Percentiles rank a stretch among this genome's conserved stretches.
Conservation (phyloP, 2,888 invertebrate genomes). For the Hetaerina titia region DNA sequence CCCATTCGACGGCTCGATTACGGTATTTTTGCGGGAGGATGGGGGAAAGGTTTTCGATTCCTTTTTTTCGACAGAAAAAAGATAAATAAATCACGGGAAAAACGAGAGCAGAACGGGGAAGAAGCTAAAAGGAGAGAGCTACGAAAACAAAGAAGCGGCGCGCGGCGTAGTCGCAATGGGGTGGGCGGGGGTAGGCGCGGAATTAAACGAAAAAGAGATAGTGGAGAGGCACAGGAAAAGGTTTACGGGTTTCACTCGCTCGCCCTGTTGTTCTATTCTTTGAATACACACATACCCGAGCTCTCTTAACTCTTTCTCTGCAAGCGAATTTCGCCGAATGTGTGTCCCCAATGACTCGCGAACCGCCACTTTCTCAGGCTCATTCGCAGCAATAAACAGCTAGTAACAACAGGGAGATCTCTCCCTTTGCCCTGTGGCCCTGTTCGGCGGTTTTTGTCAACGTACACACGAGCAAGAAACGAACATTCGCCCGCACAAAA, state of each 20-base stretch:
- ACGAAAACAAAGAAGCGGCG: background rate
- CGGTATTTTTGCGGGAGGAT: too few relatives aligned
- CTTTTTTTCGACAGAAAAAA: background rate
- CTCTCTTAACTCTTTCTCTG: background rate
- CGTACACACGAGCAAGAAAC: too few relatives aligned
- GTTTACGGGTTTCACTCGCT: background rate
- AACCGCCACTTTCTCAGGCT: conserved; percentile 8
- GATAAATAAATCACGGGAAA: background rate
- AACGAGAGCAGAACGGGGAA: background rate
- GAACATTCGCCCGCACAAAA: background rate
- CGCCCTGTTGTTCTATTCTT: background rate
- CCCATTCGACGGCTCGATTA: too few relatives aligned
- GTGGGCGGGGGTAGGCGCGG: background rate
- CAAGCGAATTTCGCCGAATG: background rate
- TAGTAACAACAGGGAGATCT: background rate
- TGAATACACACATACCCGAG: background rate
- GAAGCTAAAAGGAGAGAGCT: background rate
- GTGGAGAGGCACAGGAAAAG: background rate
- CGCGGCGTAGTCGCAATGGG: background rate
- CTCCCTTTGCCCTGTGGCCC: background rate
- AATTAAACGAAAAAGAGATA: conserved; percentile 31
- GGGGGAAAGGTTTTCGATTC: too few relatives aligned
- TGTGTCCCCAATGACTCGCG: background rate
- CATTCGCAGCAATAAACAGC: background rate
- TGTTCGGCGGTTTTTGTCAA: background rate